phyloP scores from a whole-genome alignment of 2,113 vertebrate genomes.

The Herpailurus yagouaroundi region DNA sequence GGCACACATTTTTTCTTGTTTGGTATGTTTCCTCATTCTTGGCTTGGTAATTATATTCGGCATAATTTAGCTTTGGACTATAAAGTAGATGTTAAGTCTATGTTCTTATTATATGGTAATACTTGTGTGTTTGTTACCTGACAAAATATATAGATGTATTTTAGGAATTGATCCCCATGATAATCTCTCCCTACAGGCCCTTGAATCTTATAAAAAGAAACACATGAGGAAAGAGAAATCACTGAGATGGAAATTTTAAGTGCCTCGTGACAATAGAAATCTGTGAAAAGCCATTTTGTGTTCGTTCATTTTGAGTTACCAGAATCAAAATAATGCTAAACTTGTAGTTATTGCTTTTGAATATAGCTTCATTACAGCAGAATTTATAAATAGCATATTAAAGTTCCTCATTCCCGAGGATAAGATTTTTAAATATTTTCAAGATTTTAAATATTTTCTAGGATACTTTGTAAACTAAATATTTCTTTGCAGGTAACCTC shows the following conservation, averaged over 20 bases:
- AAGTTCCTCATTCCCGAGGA: not conserved
- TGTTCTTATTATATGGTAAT: not conserved
- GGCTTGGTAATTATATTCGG: constrained; percentile 55
- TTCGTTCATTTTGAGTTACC: not conserved
- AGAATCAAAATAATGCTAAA: constrained; percentile 15
- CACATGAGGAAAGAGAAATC: not conserved
- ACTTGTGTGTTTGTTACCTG: not conserved
- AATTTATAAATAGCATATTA: not conserved
- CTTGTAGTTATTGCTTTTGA: not conserved
- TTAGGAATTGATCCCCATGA: not conserved
- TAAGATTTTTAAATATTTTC: not conserved
- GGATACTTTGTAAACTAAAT: not conserved
- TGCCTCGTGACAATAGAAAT: not conserved
- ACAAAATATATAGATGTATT: not conserved
- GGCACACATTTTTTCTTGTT: not conserved
- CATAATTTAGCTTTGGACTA: constrained; percentile 36
- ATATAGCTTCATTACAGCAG: not conserved
- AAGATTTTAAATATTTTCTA: not conserved
- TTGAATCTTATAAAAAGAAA: not conserved
- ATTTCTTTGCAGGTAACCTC: not conserved
- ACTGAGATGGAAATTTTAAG: not conserved
- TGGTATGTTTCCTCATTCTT: constrained; percentile 53
- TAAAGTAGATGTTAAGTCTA: not conserved
- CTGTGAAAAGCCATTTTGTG: not conserved
- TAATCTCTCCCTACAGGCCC: not conserved